A percentile compares a stretch with the other conserved stretches of the same genome.
phyloP scores from a whole-genome alignment of 2,888 invertebrate genomes.

The Tortrix viridana region DNA sequence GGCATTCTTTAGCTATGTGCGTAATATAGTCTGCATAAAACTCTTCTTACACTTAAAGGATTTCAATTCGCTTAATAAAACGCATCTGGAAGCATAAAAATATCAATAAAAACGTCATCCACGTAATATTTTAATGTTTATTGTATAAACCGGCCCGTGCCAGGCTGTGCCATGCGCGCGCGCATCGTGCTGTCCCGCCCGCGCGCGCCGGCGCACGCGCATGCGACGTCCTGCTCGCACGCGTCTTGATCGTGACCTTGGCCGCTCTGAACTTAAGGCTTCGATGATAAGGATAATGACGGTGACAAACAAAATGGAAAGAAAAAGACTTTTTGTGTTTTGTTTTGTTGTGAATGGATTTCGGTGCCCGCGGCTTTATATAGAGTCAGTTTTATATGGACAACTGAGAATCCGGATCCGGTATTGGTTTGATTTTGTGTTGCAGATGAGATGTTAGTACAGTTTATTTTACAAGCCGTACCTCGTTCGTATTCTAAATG shows the following conservation, averaged over 20 bases:
- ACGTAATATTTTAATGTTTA: slow-evolving; percentile 40
- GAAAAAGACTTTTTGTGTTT: not conserved
- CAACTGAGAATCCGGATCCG: too few species aligned
- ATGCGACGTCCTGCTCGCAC: too few species aligned
- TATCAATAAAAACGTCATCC: slow-evolving; percentile 20
- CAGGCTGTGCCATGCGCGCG: slow-evolving; percentile 66
- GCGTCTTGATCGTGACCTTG: slow-evolving; percentile 45
- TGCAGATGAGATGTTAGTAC: too few species aligned
- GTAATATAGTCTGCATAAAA: too few species aligned
- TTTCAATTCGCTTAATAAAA: not conserved
- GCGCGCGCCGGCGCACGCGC: too few species aligned
- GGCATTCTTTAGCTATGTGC: too few species aligned
- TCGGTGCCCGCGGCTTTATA: too few species aligned
- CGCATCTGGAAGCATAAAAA: not conserved
- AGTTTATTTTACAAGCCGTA: too few species aligned
- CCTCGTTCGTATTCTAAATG: too few species aligned
- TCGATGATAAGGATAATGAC: slow-evolving; percentile 19
- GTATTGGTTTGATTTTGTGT: too few species aligned
- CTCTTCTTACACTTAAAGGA: not conserved
- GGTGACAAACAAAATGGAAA: not conserved
- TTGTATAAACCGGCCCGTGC: slow-evolving; percentile 53
- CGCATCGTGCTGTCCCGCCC: slow-evolving; percentile 39
- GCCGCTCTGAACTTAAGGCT: slow-evolving; percentile 16
- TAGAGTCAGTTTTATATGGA: too few species aligned
- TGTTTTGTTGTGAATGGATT: not conserved